Percentiles rank a stretch among this genome's conserved stretches.
Conservation (phyloP, 2,888 invertebrate genomes). For the Chymomyza caudatula region DNA sequence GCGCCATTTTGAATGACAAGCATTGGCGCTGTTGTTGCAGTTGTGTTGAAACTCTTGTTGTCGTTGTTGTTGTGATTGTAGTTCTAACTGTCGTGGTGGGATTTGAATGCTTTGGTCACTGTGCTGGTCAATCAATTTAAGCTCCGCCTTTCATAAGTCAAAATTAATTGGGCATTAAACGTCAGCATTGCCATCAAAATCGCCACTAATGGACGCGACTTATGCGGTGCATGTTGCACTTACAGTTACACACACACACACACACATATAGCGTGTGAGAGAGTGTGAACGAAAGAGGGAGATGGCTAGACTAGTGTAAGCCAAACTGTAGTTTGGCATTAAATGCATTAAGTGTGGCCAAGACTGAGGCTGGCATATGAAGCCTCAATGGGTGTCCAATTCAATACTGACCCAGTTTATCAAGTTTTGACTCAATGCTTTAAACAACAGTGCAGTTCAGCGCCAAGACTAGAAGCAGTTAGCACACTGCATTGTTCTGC, state of each 20-base stretch:
- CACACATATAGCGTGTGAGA: no score
- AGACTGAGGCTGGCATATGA: background rate
- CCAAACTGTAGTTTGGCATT: slow-evolving; percentile 7
- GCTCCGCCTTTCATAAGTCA: slow-evolving; percentile 22
- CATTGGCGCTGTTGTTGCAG: background rate
- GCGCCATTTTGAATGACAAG: background rate
- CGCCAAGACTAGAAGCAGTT: background rate
- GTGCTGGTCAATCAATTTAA: slow-evolving; percentile 1
- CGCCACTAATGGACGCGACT: slow-evolving; percentile 7
- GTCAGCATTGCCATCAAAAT: slow-evolving; percentile 9
- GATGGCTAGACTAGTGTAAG: background rate
- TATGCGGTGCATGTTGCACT: slow-evolving; percentile 5
- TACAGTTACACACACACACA: background rate
- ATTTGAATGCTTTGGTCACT: slow-evolving; percentile 10
- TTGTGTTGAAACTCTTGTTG: background rate
- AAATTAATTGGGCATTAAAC: slow-evolving; percentile 44
- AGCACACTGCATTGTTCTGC: no score
- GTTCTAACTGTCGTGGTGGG: slow-evolving; percentile 14
- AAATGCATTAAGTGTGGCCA: slow-evolving; percentile 42
- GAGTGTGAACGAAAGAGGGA: background rate
- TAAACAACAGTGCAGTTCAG: background rate
- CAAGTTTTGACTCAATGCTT: slow-evolving; percentile 40
- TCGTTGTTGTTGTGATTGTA: background rate
- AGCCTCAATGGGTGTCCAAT: background rate
- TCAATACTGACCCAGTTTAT: slow-evolving; percentile 40